These are phyloP conservation scores for Falco columbarius DNA, from an alignment of 2,797 vertebrate genomes.

Conservation along the genomic window DNA sequence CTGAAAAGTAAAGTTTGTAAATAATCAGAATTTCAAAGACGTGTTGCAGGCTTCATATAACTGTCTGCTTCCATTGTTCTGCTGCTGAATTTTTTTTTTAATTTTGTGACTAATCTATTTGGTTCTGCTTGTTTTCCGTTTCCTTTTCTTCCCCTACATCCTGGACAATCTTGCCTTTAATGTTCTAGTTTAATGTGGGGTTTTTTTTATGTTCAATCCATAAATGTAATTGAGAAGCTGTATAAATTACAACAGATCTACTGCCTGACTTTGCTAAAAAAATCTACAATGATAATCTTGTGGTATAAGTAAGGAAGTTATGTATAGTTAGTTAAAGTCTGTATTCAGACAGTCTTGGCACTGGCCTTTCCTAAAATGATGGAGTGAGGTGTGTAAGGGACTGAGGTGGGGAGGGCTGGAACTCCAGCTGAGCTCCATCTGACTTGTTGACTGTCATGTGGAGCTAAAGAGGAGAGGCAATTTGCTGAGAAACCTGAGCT, in stretches of 20 bases:
- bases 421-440: neutral
- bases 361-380: neutral
- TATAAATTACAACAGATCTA: neutral
- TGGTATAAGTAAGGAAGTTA: neutral
- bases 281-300: neutral
- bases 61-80: neutral
- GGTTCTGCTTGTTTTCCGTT: neutral
- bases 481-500: neutral
- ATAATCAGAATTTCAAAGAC: neutral
- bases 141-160: neutral
- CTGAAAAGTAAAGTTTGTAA: neutral
- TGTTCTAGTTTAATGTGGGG: neutral
- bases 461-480: neutral
- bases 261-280: neutral
- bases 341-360: neutral
- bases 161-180: neutral
- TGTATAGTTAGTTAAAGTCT: neutral
- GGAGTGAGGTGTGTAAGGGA: neutral
- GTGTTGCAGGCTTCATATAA: neutral
- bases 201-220: neutral
- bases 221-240: neutral
- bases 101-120: neutral
- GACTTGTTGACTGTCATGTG: neutral
- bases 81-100: neutral
- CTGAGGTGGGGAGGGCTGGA: neutral